These are phyloP conservation scores for Halcyon badia DNA, from an alignment of 2,797 vertebrate species.

Conservation along the genomic window DNA sequence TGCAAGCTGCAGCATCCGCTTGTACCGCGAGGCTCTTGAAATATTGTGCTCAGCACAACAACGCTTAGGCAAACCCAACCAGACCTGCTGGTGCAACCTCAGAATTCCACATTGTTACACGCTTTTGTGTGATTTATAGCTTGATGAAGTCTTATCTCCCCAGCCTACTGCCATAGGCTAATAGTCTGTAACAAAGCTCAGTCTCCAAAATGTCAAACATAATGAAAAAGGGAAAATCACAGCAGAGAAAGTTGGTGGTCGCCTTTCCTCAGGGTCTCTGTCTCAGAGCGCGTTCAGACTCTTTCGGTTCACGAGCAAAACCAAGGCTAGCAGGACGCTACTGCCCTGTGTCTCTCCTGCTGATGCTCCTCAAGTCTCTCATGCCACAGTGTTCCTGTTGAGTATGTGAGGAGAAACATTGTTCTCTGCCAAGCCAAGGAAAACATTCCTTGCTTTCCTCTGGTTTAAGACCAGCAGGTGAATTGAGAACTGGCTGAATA, in stretches of 20 bases:
- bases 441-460: not conserved
- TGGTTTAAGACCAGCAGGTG: not conserved
- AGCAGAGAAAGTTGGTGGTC: conserved; percentile 17
- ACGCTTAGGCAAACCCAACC: not conserved
- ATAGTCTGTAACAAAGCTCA: conserved; percentile 75
- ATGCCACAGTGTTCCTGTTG: not conserved
- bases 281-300: accelerated
- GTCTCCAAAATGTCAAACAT: conserved; percentile 74
- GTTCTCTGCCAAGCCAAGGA: not conserved
- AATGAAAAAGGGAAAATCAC: conserved; percentile 56
- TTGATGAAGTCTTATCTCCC: conserved; percentile 72
- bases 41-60: conserved; percentile 26
- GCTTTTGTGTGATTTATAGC: conserved; percentile 64
- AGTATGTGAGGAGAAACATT: not conserved
- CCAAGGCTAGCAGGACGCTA: not conserved
- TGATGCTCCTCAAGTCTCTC: not conserved
- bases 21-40: conserved; percentile 7
- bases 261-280: conserved; percentile 17
- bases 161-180: conserved; percentile 75
- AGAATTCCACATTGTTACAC: conserved; percentile 40
- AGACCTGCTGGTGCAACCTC: conserved; percentile 1
- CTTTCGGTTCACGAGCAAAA: not conserved
- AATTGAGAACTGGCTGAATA: not conserved
- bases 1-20: conserved; percentile 52
- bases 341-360: accelerated